Evolutionary conservation across 2,113 vertebrate genomes (phyloP), one percentile per base, ranked within the genome.

Genomic region (Formicarius rufipectus): DNA sequence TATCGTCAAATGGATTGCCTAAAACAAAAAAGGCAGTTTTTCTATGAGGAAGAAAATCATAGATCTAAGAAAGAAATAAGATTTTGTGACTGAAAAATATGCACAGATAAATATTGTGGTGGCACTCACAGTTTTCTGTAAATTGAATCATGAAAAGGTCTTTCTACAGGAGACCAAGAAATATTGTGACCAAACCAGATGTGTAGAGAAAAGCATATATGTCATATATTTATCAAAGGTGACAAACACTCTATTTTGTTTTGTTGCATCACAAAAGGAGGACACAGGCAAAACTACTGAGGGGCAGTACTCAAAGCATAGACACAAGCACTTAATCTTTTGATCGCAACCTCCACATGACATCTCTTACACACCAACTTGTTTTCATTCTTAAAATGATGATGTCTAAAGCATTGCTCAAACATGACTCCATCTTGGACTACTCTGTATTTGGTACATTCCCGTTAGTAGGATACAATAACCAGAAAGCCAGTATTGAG

Each of bases 221-320:
- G 17, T 9, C 28, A 66, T 66, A 37, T 42, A 39, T 17, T 68
- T 18, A 62, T 53, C 39, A 88, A 55, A 87, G 37, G 44, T 24
- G 82, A 66, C 5, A 64, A 39, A 59, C 8, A 9, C 6, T 67
- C 31, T 28, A 10, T 31, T 83, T 74, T 62, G 5, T 30, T 94
- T 64, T 52, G 4, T 33, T 84, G 19, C 20, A 44, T 81, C 66
- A 75, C 30, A 68, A 50, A 84, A 89, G 7, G 20, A 60, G 6
- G 1, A 11, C 6, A 3, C 20, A 78, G 53, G 2, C 28, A n/a
- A 35, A 58, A 75, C 4, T 25, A 40, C 5, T 23, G 4, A 2
- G 27, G 9, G 2, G 2, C 10, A 5, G 5, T 27, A 64, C 31
- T 20, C 24, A 66, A 71, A 90, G 24, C 12, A 52, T 4, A 47